These are phyloP conservation scores for Unio delphinus DNA, from an alignment of 2,888 invertebrate genomes.

Conservation along the genomic window DNA sequence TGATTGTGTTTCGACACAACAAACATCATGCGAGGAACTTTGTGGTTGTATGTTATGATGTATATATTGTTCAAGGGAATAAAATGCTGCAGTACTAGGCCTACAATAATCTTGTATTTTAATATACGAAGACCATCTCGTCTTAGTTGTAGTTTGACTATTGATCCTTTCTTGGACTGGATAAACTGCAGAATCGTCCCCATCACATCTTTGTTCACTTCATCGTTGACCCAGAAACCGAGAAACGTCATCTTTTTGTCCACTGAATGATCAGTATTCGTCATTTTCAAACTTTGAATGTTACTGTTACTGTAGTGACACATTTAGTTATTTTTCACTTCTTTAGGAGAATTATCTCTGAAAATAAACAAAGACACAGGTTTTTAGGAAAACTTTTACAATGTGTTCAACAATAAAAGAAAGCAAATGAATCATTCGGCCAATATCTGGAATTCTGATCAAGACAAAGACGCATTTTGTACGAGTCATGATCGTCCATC, in stretches of 20 bases:
- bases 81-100: slow-evolving; percentile 33
- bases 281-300: background rate
- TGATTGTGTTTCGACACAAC: slow-evolving; percentile 36
- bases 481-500: too few species aligned
- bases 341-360: too few species aligned
- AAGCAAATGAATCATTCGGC: too few species aligned
- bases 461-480: too few species aligned
- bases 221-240: slow-evolving; percentile 50
- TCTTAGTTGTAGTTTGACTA: slow-evolving; percentile 44
- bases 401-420: too few species aligned
- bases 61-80: slow-evolving; percentile 39
- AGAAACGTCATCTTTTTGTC: slow-evolving; percentile 47
- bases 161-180: slow-evolving; percentile 40
- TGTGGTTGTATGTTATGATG: slow-evolving; percentile 46
- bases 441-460: too few species aligned
- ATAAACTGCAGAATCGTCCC: slow-evolving; percentile 36
- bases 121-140: slow-evolving; percentile 40
- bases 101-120: slow-evolving; percentile 34
- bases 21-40: slow-evolving; percentile 43
- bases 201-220: slow-evolving; percentile 25
- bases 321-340: background rate
- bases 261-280: slow-evolving; percentile 3
- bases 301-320: background rate
- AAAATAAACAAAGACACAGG: too few species aligned
- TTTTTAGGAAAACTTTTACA: too few species aligned